Base-by-base conservation (phyloP, 2,888 invertebrate genomes). In the Adineta ricciae region DNA sequence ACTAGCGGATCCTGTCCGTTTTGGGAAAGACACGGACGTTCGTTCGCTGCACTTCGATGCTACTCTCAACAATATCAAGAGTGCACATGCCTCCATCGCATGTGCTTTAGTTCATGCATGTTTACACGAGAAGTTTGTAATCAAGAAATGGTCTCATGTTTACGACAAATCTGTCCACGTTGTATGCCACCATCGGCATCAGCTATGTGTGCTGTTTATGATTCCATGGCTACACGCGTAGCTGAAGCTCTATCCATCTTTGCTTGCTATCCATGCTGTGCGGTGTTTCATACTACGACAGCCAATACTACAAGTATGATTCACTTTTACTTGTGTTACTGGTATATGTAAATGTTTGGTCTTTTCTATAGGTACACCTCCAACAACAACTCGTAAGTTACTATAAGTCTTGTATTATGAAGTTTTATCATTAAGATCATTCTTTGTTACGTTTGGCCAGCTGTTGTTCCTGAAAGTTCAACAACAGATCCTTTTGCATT, bases 211-310 rank as follows among this genome's bases (percentile, higher is more conserved):
- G 41, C 78, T n/a, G 41, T 78, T 41, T 78, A 78, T 78, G 78
- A 78, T 78, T 78, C 78, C 24, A 41, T 78, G 78, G 78, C 78
- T 78, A 38, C 21, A 78, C 78, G 24, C 24, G 41, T 78, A 21
- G 78, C 78, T 78, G 24, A 41, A n/a, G 78, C 78, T 38, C 24
- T 78, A 24, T 78, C 78, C 21, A 11, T 78, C 0, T 78, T 78
- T 41, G 78, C 78, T 38, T 78, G 78, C 41, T 78, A 78, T 41
- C 78, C 78, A 78, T 78, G 78, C n/a, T 78, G 78, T 78, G 24
- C 78, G 3, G 16, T 16, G 14, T 11, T 32, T 64, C 27, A 64
- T 19, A 9, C 1, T 2, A 32, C 16, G 32, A 1, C 32, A 16
- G 32, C 27, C 5, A 64, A 16, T 27, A n/a, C n/a, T 64, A 11